A percentile compares a stretch with the other conserved stretches of the same genome.
Evolutionary conservation across 2,797 vertebrate genomes (phyloP).

Genomic region (Characodon lateralis): DNA sequence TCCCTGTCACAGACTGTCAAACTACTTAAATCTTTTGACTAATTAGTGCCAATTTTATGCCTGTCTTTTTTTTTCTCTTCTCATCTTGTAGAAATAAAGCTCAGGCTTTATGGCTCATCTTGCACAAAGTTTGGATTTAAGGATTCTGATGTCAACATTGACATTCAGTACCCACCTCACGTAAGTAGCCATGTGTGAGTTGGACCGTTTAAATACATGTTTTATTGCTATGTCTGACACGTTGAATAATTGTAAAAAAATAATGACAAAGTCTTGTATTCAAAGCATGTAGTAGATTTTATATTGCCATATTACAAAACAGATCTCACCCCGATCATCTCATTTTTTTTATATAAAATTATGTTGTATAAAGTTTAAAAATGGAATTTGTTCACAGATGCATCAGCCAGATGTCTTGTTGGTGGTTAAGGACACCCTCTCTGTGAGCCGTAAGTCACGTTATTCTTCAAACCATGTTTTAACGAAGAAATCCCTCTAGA

Average conservation of each 20-base stretch:
- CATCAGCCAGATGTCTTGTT: constrained; percentile 94
- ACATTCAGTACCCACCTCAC: constrained; percentile 88
- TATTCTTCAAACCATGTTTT: background rate
- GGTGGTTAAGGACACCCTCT: constrained; percentile 90
- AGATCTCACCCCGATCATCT: constrained; percentile 10
- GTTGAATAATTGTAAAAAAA: background rate
- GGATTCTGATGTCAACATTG: constrained; percentile 94
- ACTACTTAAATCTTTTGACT: background rate
- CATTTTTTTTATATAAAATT: constrained; percentile 30
- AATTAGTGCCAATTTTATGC: background rate
- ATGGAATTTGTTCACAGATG: constrained; percentile 85
- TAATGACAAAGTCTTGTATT: background rate
- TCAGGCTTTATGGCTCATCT: constrained; percentile 94
- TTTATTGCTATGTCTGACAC: background rate
- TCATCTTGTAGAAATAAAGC: constrained; percentile 84
- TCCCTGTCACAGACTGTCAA: background rate
- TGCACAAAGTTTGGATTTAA: constrained; percentile 92
- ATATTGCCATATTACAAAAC: background rate
- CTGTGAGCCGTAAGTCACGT: constrained; percentile 86
- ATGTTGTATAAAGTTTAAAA: constrained; percentile 60
- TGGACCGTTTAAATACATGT: constrained; percentile 13
- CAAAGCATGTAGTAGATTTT: background rate
- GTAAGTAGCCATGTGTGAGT: constrained; percentile 83
- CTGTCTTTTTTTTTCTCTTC: background rate
- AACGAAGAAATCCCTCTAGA: background rate